phyloP scores from a whole-genome alignment of 2,888 invertebrate species.

The Rhyacophila evoluta region DNA sequence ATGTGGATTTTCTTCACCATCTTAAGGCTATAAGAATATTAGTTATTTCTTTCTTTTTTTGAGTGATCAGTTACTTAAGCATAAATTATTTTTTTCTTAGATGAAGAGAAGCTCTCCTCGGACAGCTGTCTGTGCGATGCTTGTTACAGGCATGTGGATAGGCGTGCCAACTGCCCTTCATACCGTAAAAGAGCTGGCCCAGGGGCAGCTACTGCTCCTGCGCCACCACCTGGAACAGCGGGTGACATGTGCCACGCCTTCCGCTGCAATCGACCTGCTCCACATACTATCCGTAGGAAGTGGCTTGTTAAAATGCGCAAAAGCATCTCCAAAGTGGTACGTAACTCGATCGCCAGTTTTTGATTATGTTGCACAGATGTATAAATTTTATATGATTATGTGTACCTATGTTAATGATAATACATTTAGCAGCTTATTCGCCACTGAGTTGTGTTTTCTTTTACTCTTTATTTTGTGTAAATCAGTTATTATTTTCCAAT shows the following conservation, averaged over 20 bases:
- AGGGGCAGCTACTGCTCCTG: conserved; percentile 41
- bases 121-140: conserved; percentile 91
- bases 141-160: conserved; percentile 87
- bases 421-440: too few species aligned
- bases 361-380: too few species aligned
- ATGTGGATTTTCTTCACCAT: too few species aligned
- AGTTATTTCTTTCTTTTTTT: too few species aligned
- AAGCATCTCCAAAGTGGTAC: conserved; percentile 75
- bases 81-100: conserved; percentile 61
- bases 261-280: conserved; percentile 72
- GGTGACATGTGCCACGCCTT: conserved; percentile 73
- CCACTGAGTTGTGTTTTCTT: too few species aligned
- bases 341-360: too few species aligned
- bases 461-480: too few species aligned
- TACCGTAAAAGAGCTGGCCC: conserved; percentile 71
- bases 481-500: too few species aligned
- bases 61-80: conserved; percentile 52
- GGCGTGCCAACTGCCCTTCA: conserved; percentile 81
- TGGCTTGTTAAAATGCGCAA: conserved; percentile 79
- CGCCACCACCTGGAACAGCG: conserved; percentile 53
- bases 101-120: conserved; percentile 83
- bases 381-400: too few species aligned
- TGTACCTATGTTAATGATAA: too few species aligned
- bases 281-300: conserved; percentile 77
- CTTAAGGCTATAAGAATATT: too few species aligned